Evolutionary conservation across 2,797 vertebrate genomes (phyloP).

Genomic region (Linurgus olivaceus): DNA sequence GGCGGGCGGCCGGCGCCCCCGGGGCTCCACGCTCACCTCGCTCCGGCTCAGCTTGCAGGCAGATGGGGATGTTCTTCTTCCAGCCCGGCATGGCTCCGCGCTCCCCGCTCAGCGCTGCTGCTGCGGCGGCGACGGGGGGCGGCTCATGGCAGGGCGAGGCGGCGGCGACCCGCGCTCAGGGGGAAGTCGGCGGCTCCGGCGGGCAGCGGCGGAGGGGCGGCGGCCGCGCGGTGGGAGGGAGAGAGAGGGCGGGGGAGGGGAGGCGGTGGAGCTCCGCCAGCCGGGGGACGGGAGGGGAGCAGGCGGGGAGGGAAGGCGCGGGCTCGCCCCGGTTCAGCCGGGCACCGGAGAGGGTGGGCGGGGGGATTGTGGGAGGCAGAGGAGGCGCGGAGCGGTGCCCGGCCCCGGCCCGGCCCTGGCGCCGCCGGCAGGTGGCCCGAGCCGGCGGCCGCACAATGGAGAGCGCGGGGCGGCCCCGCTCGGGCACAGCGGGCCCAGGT

Average conservation of each 20-base stretch:
- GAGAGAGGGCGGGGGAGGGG: not conserved
- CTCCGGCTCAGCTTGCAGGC: constrained; percentile 94
- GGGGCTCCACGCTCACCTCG: constrained; percentile 80
- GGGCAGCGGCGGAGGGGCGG: constrained; percentile 35
- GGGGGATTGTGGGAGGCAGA: not conserved
- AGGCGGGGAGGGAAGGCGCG: not conserved
- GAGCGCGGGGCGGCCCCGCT: not conserved
- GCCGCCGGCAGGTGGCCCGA: constrained; percentile 68
- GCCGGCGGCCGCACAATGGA: constrained; percentile 37
- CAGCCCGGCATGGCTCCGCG: constrained; percentile 92
- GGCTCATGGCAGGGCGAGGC: constrained; percentile 46
- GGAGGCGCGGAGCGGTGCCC: not conserved
- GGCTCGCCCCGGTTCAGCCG: constrained; percentile 13
- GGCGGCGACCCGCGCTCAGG: not conserved
- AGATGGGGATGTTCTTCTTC: constrained; percentile 98
- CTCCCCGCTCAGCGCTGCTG: constrained; percentile 45
- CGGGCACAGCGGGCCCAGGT: not conserved
- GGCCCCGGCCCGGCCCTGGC: not conserved
- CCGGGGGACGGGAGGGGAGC: not conserved
- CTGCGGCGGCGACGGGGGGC: constrained; percentile 35
- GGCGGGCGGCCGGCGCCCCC: not conserved
- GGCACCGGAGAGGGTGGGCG: constrained; percentile 7
- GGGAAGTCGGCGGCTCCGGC: constrained; percentile 20
- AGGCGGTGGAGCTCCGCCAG: not conserved
- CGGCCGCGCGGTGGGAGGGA: not conserved